Evolutionary conservation across 2,113 vertebrate species (phyloP), one percentile per base, ranked within the genome.

Genomic region (Hippocampus abdominalis): DNA sequence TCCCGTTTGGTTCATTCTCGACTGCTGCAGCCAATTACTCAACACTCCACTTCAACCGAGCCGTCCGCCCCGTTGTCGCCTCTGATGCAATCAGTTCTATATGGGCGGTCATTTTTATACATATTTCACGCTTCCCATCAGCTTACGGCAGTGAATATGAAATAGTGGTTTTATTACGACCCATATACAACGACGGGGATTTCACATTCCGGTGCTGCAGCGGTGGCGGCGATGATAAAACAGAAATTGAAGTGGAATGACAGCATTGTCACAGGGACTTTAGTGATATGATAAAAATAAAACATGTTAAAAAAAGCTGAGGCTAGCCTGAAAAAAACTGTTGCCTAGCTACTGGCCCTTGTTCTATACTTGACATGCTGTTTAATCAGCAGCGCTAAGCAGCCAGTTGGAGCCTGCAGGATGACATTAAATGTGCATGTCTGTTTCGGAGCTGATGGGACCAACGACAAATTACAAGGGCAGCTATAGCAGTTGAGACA

Each of bases 101-200:
- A 64, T 18, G 3, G 21, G 12, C 4, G 63, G 40, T 64, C 63
- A 64, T 64, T 27, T 64, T 27, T 46, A 42, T 6, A n/a, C n/a
- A 27, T 46, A 64, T 64, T 64, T 64, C 21, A 64, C 36, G 42
- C n/a, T 44, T 64, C n/a, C 63, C 63, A 46, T 46, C 63, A 27
- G n/a, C 40, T 16, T 23, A 44, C 15, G 18, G 27, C 63, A 25
- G 63, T 46, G 62, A 44, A n/a, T 25, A 64, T 46, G 23, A 64
- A 44, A 64, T 46, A 46, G 63, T 18, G 63, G 13, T 46, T 64
- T 64, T 64, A 64, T 64, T 15, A 15, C 63, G 18, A 46, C 40
- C 40, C 15, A 46, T 64, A 64, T 46, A 64, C 42, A 27, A 46
- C 63, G 2, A 11, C 18, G 9, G 63, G n/a, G 42, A 16, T 42